Base-by-base conservation (phyloP, 2,888 invertebrate genomes). In the Octodonta nipae region DNA sequence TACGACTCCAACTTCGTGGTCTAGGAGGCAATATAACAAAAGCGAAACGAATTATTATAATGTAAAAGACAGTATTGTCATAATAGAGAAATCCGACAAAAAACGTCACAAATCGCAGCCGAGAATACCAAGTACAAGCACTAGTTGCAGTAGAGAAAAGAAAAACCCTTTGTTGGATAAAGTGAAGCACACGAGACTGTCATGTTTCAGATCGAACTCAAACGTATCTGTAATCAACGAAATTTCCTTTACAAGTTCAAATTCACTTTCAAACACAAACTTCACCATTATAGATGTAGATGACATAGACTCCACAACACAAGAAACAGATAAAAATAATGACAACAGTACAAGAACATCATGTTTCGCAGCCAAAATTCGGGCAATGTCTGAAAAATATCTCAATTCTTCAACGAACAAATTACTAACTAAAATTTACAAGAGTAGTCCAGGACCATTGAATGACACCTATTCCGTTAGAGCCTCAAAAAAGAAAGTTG, bases 371-470 rank as follows among this genome's bases (percentile, higher is more conserved):
- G 75, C 76, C 2, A 78, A 78, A 61, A 61, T 80, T 38, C 68
- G 72, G 41, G 76, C 78, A 17, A 79, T 79, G 72, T 78, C 79
- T 13, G 78, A 79, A 50, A 71, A 73, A 51, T 79, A 79, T 55
- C 60, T 79, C 24, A 77, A 76, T 49, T 73, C 73, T 29, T 76
- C 78, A 1, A 78, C 78, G 6, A 78, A 73, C 47, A 71, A 66
- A 58, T 67, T 80, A 46, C 65, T 80, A 38, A 75, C 75, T 4
- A 78, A 76, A 56, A 65, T 79, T 30, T 78, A 78, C 47, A 68
- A 63, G 50, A 68, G 63, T 45, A 62, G 60, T 35, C 61, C 61
- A 5, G 45, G 48, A 33, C 44, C 49, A 2, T 42, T 45, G 3
- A 43, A 46, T 6, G 15, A 30, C 5, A 49, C 43, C 32, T 22